Base-by-base conservation (phyloP, 2,113 vertebrate genomes). In the Manacus vitellinus region DNA sequence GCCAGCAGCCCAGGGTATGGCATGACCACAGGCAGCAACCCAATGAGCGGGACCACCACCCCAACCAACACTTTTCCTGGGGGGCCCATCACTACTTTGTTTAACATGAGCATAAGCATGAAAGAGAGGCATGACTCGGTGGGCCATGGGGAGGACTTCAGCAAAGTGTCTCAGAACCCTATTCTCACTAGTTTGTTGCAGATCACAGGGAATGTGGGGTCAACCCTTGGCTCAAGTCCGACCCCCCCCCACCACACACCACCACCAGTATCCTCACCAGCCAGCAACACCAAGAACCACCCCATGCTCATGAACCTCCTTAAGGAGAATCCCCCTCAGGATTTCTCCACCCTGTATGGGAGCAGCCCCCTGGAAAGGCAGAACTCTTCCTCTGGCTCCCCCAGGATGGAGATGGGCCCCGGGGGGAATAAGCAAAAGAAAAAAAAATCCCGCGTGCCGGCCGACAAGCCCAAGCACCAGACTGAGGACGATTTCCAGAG, bases 221-320 rank as follows among this genome's bases (percentile, higher is more conserved):
- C 99, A 51, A 87, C 98, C 97, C 97, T 98, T 96, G 98, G 98
- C 94, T 98, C 98, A 56, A 99, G 99, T 96, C 99, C 99, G 58
- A 99, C 98, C 93, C 99, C 99, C 75, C 99, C 99, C 75, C 99
- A 99, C 93, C 99, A 99, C 96, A 99, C 99, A 44, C 99, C 99
- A 74, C 99, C 99, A 43, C 98, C 99, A 63, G 99, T 99, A 73
- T 99, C 99, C 63, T 99, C 99, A 62, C 99, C 99, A 79, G 99
- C 99, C 86, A 98, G 99, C 98, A 99, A 99, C 98, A 99, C 99
- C 96, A 99, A 99, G 98, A 99, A 99, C 97, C 99, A 99, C 97
- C 99, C 99, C 95, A 99, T 99, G 99, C 98, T 99, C 94, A 99
- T 99, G 99, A 99, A 99, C 97, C 98, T 99, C 85, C 98, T 99